phyloP scores from a whole-genome alignment of 2,113 vertebrate species.

The Bos javanicus region DNA sequence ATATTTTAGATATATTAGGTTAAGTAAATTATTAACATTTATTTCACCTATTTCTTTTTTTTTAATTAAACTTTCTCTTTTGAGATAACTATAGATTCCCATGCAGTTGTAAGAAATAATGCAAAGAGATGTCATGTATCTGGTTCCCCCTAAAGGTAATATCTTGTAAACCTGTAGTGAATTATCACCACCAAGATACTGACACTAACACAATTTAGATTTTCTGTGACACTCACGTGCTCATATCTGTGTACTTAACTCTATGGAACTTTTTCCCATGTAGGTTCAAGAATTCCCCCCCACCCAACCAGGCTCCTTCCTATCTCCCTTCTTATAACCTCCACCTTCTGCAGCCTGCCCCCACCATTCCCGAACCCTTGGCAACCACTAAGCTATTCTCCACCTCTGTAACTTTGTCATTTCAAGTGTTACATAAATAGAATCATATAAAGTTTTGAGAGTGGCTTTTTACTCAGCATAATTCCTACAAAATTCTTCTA shows the following conservation, averaged over 20 bases:
- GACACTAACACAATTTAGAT: neutral
- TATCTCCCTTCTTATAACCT: neutral
- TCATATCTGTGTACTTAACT: neutral
- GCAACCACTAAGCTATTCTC: neutral
- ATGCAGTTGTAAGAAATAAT: neutral
- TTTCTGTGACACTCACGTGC: neutral
- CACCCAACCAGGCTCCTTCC: no score
- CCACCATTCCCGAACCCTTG: neutral
- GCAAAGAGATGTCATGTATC: neutral
- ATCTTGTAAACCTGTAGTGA: neutral
- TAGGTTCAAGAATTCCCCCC: neutral
- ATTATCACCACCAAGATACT: neutral
- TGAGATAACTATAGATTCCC: neutral
- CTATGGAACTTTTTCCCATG: neutral
- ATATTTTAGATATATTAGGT: neutral
- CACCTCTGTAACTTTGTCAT: neutral
- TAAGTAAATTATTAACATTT: constrained; percentile 3
- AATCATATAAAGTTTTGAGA: neutral
- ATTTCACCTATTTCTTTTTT: neutral
- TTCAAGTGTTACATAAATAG: neutral
- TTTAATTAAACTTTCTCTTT: constrained; percentile 9
- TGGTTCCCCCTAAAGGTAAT: neutral
- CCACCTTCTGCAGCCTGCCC: no score
- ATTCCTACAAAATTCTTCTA: neutral
- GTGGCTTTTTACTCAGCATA: neutral